phyloP scores from a whole-genome alignment of 2,888 invertebrate genomes.

The Palloptera scutellata region DNA sequence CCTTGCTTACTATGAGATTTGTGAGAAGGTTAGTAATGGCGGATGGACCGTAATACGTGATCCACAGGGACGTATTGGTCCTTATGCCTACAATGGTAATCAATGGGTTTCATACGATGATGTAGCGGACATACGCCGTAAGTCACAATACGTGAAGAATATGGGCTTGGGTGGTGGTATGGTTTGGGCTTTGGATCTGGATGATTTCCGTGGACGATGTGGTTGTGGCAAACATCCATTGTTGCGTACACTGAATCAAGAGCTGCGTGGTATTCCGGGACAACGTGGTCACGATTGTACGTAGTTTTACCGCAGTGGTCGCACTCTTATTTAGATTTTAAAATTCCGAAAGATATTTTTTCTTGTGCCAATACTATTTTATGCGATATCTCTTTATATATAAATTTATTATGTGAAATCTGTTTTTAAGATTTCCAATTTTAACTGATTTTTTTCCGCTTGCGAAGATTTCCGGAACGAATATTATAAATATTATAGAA shows the following conservation, averaged over 20 bases:
- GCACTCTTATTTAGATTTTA: background rate
- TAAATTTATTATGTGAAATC: constrained; percentile 44
- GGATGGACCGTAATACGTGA: constrained; percentile 72
- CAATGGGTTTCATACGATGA: constrained; percentile 86
- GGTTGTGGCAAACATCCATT: constrained; percentile 75
- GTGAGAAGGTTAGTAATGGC: constrained; percentile 69
- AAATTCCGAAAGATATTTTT: background rate
- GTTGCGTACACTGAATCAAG: constrained; percentile 71
- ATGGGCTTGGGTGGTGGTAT: constrained; percentile 76
- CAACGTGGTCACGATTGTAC: constrained; percentile 65
- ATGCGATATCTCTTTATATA: background rate
- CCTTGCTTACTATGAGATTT: constrained; percentile 81
- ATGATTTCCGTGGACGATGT: constrained; percentile 76
- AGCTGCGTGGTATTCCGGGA: constrained; percentile 65
- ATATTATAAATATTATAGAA: constrained; percentile 14
- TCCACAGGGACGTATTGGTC: constrained; percentile 72
- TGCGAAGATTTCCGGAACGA: constrained; percentile 39
- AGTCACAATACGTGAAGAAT: constrained; percentile 69
- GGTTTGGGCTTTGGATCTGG: constrained; percentile 81
- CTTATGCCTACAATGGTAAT: constrained; percentile 74
- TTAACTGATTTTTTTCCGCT: constrained; percentile 23
- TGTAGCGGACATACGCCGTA: constrained; percentile 70
- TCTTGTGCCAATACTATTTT: constrained; percentile 18
- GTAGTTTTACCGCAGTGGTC: constrained; percentile 42
- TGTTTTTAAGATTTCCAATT: constrained; percentile 50